Conservation (phyloP, 2,797 vertebrate species). For the Tapirus indicus region DNA sequence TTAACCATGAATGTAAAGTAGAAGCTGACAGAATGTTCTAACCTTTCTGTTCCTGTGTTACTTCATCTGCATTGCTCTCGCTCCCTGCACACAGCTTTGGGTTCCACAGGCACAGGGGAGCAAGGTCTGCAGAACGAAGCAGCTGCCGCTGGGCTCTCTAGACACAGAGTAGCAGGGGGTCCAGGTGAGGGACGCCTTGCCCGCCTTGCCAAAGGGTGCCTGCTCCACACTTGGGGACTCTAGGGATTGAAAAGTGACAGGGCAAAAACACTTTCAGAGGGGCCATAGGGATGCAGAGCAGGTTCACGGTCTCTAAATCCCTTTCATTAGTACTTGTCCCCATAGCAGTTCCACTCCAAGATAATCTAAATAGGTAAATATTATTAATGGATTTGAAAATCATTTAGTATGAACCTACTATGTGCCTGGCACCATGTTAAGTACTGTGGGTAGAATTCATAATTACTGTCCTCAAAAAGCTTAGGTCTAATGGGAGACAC, state of each 20-base stretch:
- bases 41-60: neutral
- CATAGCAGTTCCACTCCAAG: neutral
- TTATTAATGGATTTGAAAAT: neutral
- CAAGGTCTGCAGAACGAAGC: fast-evolving
- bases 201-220: neutral
- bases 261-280: neutral
- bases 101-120: neutral
- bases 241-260: neutral
- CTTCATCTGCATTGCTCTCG: neutral
- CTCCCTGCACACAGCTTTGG: neutral
- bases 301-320: neutral
- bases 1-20: neutral
- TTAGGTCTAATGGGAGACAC: neutral
- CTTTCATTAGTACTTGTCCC: neutral
- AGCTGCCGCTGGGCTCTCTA: no score
- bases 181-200: neutral
- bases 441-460: neutral
- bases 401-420: neutral
- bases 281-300: neutral
- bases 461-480: neutral
- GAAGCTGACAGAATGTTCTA: slow-evolving; percentile 17
- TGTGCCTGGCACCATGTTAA: neutral
- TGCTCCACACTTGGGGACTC: neutral
- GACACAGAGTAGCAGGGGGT: neutral
- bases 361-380: neutral